Conservation (phyloP, 2,797 vertebrate species). For the Pagetopsis macropterus region DNA sequence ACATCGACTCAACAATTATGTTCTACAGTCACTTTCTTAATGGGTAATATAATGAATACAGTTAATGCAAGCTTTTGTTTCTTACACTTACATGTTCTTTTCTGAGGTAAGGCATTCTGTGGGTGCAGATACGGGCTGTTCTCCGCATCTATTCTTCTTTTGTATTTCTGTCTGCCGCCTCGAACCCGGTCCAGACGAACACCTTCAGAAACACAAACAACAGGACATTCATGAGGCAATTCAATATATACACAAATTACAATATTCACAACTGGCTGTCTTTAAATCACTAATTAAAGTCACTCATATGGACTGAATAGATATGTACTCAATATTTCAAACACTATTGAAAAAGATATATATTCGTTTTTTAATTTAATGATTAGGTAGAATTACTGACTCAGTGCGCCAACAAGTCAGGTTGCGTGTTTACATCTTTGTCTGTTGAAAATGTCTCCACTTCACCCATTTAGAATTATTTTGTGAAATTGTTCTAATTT, state of each 20-base stretch:
- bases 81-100: constrained; percentile 89
- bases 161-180: constrained; percentile 98
- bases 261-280: neutral
- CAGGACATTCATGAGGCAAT: constrained; percentile 26
- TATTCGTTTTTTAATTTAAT: neutral
- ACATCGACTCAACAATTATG: neutral
- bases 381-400: neutral
- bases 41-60: neutral
- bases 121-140: constrained; percentile 93
- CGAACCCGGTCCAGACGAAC: constrained; percentile 97
- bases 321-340: neutral
- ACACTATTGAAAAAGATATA: neutral
- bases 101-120: constrained; percentile 91
- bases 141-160: constrained; percentile 95
- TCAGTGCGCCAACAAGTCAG: too few relatives aligned
- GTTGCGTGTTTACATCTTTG: too few relatives aligned
- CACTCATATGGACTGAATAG: neutral
- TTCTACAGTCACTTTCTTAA: neutral
- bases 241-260: neutral
- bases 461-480: too few relatives aligned
- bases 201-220: constrained; percentile 76
- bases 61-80: neutral
- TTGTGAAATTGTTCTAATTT: too few relatives aligned
- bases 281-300: neutral
- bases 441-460: too few relatives aligned